Conservation (phyloP, 2,797 vertebrate species). For the Ara ararauna region DNA sequence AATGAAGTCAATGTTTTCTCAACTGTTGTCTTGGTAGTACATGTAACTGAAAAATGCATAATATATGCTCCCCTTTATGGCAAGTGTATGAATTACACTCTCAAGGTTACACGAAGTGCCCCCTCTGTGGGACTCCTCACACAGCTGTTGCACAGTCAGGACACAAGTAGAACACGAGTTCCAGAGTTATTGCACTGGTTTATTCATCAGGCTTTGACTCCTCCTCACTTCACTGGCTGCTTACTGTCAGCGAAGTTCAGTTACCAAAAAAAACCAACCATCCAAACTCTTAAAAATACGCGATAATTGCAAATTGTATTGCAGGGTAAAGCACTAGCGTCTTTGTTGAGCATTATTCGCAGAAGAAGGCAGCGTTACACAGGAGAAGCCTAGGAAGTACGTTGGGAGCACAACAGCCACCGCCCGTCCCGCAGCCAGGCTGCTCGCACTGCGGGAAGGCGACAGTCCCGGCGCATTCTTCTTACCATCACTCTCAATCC, state of each 20-base stretch:
- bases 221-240: not conserved
- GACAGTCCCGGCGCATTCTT: accelerated
- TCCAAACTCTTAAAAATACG: not conserved
- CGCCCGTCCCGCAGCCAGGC: not conserved
- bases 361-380: not conserved
- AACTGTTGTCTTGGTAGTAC: not conserved
- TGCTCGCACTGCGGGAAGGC: not conserved
- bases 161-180: not conserved
- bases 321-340: accelerated
- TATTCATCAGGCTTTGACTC: not conserved
- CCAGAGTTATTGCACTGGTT: not conserved
- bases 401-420: not conserved
- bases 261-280: not conserved
- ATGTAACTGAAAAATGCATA: not conserved
- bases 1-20: not conserved
- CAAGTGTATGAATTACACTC: not conserved
- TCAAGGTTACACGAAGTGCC: slow-evolving; percentile 52
- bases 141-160: not conserved
- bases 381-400: not conserved
- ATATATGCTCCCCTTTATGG: not conserved
- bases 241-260: not conserved
- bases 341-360: not conserved
- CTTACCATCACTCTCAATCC: not conserved
- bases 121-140: slow-evolving; percentile 66
- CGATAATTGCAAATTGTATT: accelerated